phyloP scores from a whole-genome alignment of 2,797 vertebrate species.

The Amphiprion clarkii region DNA sequence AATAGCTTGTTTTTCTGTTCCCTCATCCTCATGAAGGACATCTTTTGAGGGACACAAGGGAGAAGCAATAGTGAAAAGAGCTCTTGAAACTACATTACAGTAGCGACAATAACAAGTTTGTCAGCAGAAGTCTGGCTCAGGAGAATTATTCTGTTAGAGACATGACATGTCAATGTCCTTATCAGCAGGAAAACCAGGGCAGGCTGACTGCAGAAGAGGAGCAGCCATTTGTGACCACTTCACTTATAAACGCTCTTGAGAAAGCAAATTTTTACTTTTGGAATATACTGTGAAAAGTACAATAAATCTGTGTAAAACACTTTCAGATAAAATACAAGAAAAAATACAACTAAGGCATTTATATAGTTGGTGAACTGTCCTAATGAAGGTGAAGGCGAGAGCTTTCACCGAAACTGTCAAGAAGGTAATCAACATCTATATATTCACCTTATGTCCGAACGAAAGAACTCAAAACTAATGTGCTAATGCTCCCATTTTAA shows the following conservation, averaged over 20 bases:
- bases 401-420: too few species aligned
- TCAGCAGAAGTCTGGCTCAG: conserved; percentile 47
- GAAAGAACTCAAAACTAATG: too few species aligned
- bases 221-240: conserved; percentile 9
- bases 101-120: conserved; percentile 45
- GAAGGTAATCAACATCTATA: too few species aligned
- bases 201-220: conserved; percentile 17
- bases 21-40: conserved; percentile 36
- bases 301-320: conserved; percentile 9
- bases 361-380: background rate
- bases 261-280: background rate
- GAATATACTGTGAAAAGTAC: background rate
- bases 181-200: conserved; percentile 23
- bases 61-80: conserved; percentile 35
- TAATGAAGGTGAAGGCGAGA: background rate
- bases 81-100: conserved; percentile 46
- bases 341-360: background rate
- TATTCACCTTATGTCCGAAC: too few species aligned
- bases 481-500: conserved; percentile 2
- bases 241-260: conserved; percentile 1
- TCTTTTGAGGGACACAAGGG: conserved; percentile 36
- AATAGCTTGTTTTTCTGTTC: conserved; percentile 40
- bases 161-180: conserved; percentile 53
- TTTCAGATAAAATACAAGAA: background rate
- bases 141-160: conserved; percentile 47